These are phyloP conservation scores for Neotoxoptera formosana DNA, from an alignment of 1,140 invertebrate species.

Conservation along the genomic window DNA sequence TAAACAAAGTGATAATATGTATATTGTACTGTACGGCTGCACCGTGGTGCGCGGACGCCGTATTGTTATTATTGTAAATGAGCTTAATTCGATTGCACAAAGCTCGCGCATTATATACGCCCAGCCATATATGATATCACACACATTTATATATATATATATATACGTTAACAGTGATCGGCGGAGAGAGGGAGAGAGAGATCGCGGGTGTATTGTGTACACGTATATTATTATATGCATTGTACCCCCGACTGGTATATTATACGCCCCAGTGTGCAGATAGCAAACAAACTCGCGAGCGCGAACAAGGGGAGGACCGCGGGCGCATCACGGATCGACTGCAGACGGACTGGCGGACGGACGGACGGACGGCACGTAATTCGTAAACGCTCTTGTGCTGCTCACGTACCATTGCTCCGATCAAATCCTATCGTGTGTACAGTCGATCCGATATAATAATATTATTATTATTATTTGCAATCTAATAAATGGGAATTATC, in stretches of 20 bases:
- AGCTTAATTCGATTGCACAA: slow-evolving; percentile 6
- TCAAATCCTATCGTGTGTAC: not conserved
- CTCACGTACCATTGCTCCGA: not conserved
- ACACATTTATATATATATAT: no score
- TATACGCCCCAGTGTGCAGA: not conserved
- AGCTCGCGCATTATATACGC: not conserved
- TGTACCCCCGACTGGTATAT: not conserved
- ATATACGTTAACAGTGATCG: not conserved
- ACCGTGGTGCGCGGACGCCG: no score
- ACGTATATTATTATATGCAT: no score
- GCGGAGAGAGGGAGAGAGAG: not conserved
- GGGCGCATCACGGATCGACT: not conserved
- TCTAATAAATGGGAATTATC: not conserved
- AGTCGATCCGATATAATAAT: not conserved
- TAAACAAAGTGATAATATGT: not conserved
- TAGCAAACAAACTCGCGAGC: not conserved
- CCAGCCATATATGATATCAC: not conserved
- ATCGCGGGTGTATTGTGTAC: not conserved
- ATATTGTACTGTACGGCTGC: not conserved
- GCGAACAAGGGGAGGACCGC: not conserved
- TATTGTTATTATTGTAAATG: slow-evolving; percentile 1
- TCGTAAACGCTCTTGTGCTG: not conserved
- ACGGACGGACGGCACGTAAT: not conserved
- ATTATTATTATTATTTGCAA: not conserved
- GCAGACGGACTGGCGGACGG: not conserved